Percentiles rank a stretch among this genome's conserved stretches.
Evolutionary conservation across 2,113 vertebrate genomes (phyloP).

Genomic region (Falcunculus frontatus): DNA sequence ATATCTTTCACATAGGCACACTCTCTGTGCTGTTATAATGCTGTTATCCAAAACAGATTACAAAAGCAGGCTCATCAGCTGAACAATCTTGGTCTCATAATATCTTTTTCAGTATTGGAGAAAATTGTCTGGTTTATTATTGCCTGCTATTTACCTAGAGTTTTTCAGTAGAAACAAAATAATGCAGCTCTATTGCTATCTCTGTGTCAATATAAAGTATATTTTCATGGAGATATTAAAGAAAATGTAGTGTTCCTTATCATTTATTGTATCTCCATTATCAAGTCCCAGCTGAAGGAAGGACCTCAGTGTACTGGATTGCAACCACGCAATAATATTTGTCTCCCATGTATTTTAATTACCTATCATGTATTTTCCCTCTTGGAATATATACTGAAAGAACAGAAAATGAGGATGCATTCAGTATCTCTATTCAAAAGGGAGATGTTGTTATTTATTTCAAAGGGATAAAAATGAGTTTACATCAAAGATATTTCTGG

Average conservation of each 20-base stretch:
- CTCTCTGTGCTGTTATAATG: not conserved
- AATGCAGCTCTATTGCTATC: not conserved
- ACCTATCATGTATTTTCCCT: not conserved
- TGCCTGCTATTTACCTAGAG: not conserved
- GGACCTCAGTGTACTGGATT: not conserved
- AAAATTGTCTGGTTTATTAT: not conserved
- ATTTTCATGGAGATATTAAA: not conserved
- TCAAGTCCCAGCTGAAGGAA: not conserved
- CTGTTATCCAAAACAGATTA: not conserved
- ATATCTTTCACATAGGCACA: not conserved
- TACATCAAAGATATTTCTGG: not conserved
- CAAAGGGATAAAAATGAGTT: not conserved
- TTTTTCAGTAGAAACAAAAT: not conserved
- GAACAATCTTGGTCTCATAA: not conserved
- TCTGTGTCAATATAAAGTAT: not conserved
- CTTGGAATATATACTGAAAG: not conserved
- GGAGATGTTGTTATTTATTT: not conserved
- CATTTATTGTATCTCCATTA: not conserved
- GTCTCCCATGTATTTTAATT: not conserved
- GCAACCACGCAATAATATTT: not conserved
- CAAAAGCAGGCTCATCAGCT: not conserved
- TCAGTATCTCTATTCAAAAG: not conserved
- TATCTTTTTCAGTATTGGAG: not conserved
- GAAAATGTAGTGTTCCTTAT: not conserved
- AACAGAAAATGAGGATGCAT: not conserved